Evolutionary conservation across 2,797 vertebrate species (phyloP).

Genomic region (Halcyon chelicuti): DNA sequence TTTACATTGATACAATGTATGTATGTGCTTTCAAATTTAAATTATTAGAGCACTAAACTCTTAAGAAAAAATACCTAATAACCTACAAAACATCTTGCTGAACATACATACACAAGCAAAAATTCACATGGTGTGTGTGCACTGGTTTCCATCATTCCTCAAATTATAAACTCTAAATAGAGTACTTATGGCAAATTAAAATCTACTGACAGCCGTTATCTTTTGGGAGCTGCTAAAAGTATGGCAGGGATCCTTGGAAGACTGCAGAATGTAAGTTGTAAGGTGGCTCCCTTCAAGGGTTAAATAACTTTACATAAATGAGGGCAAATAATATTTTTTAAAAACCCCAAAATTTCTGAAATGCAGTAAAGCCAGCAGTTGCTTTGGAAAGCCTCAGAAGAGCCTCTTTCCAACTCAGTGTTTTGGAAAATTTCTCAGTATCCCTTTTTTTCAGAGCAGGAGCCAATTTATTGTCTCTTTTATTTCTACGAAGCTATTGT

Average conservation of each 20-base stretch:
- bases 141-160: not conserved
- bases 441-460: not conserved
- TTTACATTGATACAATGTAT: not conserved
- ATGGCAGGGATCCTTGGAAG: not conserved
- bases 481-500: not conserved
- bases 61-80: not conserved
- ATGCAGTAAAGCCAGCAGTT: not conserved
- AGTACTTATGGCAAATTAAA: not conserved
- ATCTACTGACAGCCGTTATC: not conserved
- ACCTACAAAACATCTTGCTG: not conserved
- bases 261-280: not conserved
- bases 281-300: not conserved
- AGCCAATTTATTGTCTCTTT: not conserved
- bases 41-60: not conserved
- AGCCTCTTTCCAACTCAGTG: not conserved
- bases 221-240: not conserved
- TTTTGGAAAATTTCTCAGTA: slow-evolving; percentile 1
- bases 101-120: not conserved
- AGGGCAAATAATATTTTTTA: not conserved
- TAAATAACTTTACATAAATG: not conserved
- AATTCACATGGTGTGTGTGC: not conserved
- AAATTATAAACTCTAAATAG: not conserved
- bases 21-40: not conserved
- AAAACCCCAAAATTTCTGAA: not conserved
- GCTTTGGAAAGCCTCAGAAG: not conserved